Percentiles rank a stretch among this genome's conserved stretches.
Evolutionary conservation across 2,113 vertebrate genomes (phyloP).

Genomic region (Mustelus asterias): DNA sequence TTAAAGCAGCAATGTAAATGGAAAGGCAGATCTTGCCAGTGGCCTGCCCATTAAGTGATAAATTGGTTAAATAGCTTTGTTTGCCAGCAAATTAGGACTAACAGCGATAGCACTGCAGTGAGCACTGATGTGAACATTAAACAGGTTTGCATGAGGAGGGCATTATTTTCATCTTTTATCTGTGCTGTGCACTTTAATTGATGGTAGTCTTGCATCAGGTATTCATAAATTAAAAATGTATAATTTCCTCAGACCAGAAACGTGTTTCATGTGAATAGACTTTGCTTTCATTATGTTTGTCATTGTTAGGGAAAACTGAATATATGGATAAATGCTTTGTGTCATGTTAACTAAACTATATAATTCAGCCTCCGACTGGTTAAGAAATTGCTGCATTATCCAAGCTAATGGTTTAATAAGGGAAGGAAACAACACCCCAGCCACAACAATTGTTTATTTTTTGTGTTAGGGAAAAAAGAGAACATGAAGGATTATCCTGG

Average conservation of each 20-base stretch:
- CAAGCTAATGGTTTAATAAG: neutral
- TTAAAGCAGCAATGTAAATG: neutral
- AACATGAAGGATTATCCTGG: conserved; percentile 10
- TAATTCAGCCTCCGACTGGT: neutral
- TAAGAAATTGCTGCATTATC: neutral
- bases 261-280: neutral
- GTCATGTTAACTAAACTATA: neutral
- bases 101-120: conserved; percentile 16
- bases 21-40: conserved; percentile 4
- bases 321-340: neutral
- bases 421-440: neutral
- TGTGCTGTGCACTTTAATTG: neutral
- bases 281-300: conserved; percentile 14
- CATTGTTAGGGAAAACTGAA: neutral
- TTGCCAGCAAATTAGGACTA: conserved; percentile 34
- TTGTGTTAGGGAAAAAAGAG: neutral
- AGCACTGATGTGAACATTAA: conserved; percentile 27
- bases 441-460: neutral
- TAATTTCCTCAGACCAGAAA: neutral
- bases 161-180: neutral
- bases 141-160: conserved; percentile 7
- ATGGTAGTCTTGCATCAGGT: neutral
- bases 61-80: conserved; percentile 36
- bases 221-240: neutral
- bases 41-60: conserved; percentile 24